Conservation (phyloP, 2,113 vertebrate species). For the Dasyornis broadbenti region DNA sequence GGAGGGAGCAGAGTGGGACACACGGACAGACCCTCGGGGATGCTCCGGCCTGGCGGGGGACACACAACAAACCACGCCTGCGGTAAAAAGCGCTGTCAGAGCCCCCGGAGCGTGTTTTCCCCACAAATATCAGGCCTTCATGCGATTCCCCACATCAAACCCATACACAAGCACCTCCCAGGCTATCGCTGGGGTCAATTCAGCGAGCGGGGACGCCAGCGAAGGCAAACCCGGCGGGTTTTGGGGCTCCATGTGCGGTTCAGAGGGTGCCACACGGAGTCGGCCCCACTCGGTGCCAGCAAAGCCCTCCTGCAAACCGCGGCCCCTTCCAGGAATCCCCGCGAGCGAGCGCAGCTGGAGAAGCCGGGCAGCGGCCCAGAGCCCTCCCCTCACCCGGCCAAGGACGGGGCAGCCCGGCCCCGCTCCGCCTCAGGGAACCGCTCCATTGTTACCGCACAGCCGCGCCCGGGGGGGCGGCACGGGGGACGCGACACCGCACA, state of each 20-base stretch:
- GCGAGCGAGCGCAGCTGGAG: not conserved
- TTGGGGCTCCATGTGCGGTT: fast-evolving
- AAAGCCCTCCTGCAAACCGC: no score
- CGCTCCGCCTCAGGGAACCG: not conserved
- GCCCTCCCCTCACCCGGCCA: fast-evolving
- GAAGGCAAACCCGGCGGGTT: fast-evolving
- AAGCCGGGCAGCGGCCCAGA: not conserved
- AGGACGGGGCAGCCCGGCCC: not conserved
- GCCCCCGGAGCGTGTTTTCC: fast-evolving
- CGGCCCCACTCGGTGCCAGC: not conserved
- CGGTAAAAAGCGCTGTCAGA: no score
- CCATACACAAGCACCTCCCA: fast-evolving
- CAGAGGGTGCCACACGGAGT: fast-evolving
- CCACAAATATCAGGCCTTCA: fast-evolving
- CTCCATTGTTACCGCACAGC: not conserved
- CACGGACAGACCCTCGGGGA: not conserved
- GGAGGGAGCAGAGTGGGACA: fast-evolving
- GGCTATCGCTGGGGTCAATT: fast-evolving
- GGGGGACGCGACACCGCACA: not conserved
- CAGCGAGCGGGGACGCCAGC: fast-evolving
- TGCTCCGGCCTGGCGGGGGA: fast-evolving
- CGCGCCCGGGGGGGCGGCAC: no score
- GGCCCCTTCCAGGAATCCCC: fast-evolving
- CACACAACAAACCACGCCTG: not conserved
- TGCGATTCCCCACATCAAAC: fast-evolving